Evolutionary conservation across 2,888 invertebrate genomes (phyloP).

Genomic region (Venusia cambrica): DNA sequence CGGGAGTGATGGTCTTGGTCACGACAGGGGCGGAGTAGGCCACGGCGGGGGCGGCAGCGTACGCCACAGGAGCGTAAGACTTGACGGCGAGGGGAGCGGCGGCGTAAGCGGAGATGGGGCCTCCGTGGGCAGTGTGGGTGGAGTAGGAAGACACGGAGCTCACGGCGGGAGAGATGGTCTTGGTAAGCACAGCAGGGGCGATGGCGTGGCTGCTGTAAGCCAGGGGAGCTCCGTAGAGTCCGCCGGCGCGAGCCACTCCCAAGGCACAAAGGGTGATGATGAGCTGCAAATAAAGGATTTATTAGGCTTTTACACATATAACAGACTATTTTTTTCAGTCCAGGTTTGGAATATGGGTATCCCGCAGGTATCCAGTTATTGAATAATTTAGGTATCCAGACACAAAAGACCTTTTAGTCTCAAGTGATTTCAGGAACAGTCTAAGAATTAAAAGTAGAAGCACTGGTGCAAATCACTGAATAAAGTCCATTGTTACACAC

Average conservation of each 20-base stretch:
- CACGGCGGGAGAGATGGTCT: constrained; percentile 44
- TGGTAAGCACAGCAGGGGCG: constrained; percentile 50
- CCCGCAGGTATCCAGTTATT: too few species aligned
- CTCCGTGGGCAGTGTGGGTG: constrained; percentile 46
- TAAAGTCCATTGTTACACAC: constrained; percentile 47
- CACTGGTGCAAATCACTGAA: constrained; percentile 2
- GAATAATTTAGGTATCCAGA: too few species aligned
- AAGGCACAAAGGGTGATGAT: constrained; percentile 81
- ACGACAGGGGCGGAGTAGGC: constrained; percentile 78
- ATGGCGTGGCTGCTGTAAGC: constrained; percentile 69
- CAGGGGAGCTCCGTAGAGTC: constrained; percentile 68
- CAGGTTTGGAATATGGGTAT: not conserved
- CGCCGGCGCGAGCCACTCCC: constrained; percentile 81
- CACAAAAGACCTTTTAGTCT: too few species aligned
- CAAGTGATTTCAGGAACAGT: too few species aligned
- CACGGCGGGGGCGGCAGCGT: constrained; percentile 81
- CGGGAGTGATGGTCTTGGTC: constrained; percentile 43
- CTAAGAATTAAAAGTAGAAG: not conserved
- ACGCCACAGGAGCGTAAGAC: constrained; percentile 46
- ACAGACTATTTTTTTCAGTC: not conserved
- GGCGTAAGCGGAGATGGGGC: constrained; percentile 45
- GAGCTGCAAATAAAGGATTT: constrained; percentile 52
- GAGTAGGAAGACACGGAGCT: constrained; percentile 55
- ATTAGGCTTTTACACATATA: not conserved
- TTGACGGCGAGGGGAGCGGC: constrained; percentile 32